Conservation (phyloP, 2,113 vertebrate genomes). For the Aspidoscelis tigris region DNA sequence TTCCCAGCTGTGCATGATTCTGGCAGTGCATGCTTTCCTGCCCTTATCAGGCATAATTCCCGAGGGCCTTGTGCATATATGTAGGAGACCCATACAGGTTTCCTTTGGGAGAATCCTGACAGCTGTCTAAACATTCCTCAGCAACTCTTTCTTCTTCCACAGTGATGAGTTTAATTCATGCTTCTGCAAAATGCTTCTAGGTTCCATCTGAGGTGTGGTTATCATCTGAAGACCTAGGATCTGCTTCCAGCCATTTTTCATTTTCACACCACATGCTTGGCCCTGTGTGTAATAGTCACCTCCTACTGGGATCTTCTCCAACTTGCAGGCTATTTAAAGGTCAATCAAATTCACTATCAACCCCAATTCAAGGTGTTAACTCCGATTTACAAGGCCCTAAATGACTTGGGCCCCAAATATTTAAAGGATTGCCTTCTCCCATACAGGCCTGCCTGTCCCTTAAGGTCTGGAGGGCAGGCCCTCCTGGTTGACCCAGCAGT, state of each 20-base stretch:
- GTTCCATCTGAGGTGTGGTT: background rate
- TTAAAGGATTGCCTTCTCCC: too few species aligned
- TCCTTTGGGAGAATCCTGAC: constrained; percentile 31
- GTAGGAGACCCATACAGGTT: constrained; percentile 1
- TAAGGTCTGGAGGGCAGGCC: too few species aligned
- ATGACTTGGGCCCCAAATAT: too few species aligned
- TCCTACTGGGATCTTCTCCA: background rate
- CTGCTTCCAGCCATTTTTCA: background rate
- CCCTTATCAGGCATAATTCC: constrained; percentile 16
- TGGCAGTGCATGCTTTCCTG: constrained; percentile 23
- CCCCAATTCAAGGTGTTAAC: too few species aligned
- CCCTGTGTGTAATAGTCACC: background rate
- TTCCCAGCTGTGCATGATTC: constrained; percentile 32
- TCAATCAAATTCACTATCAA: background rate
- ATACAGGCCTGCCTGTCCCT: too few species aligned
- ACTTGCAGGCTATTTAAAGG: background rate
- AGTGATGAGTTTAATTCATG: constrained; percentile 24
- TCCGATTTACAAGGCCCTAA: too few species aligned
- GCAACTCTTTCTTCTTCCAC: background rate
- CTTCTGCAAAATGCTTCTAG: fast-evolving
- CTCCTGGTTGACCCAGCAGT: too few species aligned
- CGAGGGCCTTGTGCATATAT: background rate
- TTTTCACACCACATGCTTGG: constrained; percentile 1
- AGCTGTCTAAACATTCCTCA: constrained; percentile 12
- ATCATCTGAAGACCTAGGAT: background rate